Evolutionary conservation across 2,797 vertebrate genomes (phyloP).

Genomic region (Channallabes apus): DNA sequence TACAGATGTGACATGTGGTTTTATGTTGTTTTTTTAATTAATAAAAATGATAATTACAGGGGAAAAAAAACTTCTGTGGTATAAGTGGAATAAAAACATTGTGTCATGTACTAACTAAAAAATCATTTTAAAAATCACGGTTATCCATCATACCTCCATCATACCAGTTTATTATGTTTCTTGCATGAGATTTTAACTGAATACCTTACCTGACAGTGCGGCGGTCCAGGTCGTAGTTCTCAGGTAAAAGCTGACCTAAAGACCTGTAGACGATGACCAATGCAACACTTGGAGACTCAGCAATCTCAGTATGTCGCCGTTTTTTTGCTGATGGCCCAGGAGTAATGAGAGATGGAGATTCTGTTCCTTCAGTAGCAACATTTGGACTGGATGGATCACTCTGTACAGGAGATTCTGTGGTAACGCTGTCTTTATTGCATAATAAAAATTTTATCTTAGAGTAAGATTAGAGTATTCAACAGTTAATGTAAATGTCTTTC

Average conservation of each 20-base stretch:
- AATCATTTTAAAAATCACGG: background rate
- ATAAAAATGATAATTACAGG: background rate
- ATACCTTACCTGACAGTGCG: conserved; percentile 78
- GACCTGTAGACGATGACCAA: conserved; percentile 82
- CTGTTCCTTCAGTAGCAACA: conserved; percentile 44
- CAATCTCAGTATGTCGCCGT: conserved; percentile 70
- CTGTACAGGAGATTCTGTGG: conserved; percentile 58
- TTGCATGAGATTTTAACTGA: background rate
- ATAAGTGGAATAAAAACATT: background rate
- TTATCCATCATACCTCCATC: background rate
- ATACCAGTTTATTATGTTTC: background rate
- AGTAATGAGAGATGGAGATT: conserved; percentile 6
- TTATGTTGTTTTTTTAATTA: background rate
- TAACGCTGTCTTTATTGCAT: conserved; percentile 52
- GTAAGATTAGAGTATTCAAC: background rate
- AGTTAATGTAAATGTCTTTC: background rate
- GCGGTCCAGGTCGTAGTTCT: conserved; percentile 81
- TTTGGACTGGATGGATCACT: conserved; percentile 38
- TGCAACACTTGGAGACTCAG: conserved; percentile 67
- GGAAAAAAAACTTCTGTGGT: background rate
- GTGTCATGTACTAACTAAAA: background rate
- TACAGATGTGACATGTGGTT: background rate
- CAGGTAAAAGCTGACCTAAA: conserved; percentile 81
- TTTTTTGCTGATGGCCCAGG: conserved; percentile 61
- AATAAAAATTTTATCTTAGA: background rate